Evolutionary conservation across 2,888 invertebrate genomes (phyloP), one percentile per base, ranked within the genome.

Genomic region (Pollenia amentaria): DNA sequence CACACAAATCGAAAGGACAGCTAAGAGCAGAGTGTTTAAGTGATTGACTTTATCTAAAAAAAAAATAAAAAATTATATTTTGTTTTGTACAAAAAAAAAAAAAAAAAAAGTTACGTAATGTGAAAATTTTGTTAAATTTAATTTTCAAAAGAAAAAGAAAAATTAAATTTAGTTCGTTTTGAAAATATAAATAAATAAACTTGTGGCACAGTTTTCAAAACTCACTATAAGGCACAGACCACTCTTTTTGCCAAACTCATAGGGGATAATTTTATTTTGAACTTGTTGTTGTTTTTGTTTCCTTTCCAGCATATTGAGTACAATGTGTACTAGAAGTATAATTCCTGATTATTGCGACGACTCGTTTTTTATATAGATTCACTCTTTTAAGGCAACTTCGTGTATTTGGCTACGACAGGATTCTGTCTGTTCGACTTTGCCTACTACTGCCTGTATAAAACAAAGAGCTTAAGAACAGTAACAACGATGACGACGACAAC

Each of bases 401-500:
- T 62, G 48, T 75, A 55, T 81, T 84, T 76, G 65, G 72, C 80
- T 73, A 81, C 84, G 84, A 85, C 75, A 87, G 85, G 85, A 87
- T 72, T 79, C 83, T 83, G 78, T 42, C 55, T 42, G 46, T 57
- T 75, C 3, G 55, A 2, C 21, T 48, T 60, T 55, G n/a, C 53
- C 16, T 44, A 62, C 29, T 38, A 62, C 11, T 51, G 16, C 16
- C 21, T 76, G 40, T 14, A 12, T 29, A 53, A n/a, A 65, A 10
- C 10, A 53, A 40, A 7, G 4, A n/a, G n/a, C 42, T 29, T 18
- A 0, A 14, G 72, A 87, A 88, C 3, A 70, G 14, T 16, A 77
- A 40, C 42, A 40, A 67, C 51, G 60, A 12, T 55, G 42, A 53
- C 72, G 64, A 69, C 72, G 67, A 62, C 72, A 14, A 64, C 87